These are phyloP conservation scores for Madoqua kirkii DNA, from an alignment of 2,113 vertebrate species.

Conservation along the genomic window DNA sequence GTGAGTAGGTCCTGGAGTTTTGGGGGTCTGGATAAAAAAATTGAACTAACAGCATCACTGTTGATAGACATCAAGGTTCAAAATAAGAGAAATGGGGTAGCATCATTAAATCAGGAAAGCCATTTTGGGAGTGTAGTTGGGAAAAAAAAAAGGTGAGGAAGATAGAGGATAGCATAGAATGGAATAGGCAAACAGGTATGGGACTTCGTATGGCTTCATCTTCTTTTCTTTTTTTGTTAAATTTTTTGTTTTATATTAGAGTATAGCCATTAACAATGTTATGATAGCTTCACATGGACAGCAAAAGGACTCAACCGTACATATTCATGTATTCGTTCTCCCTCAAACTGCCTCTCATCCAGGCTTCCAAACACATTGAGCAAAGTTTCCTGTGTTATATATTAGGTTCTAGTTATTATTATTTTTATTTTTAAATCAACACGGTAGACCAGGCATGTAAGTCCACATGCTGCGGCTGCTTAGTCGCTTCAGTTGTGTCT, in stretches of 20 bases:
- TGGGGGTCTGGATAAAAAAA: not conserved
- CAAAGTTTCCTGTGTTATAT: not conserved
- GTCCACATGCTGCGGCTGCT: not conserved
- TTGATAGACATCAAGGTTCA: not conserved
- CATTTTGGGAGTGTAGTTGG: not conserved
- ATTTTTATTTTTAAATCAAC: not conserved
- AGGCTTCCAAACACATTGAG: not conserved
- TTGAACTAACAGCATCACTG: not conserved
- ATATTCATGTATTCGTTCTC: not conserved
- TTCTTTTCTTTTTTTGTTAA: not conserved
- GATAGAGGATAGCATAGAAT: accelerated
- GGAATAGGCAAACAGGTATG: accelerated
- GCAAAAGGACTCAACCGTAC: not conserved
- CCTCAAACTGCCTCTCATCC: not conserved
- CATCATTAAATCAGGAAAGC: not conserved
- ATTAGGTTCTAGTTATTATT: not conserved
- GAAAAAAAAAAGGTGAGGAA: not conserved
- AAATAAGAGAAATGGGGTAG: not conserved
- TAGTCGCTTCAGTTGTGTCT: not conserved
- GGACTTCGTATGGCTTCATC: too few relatives aligned
- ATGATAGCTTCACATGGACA: not conserved
- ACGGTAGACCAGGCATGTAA: not conserved
- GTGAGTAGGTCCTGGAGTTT: not conserved
- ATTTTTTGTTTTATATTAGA: not conserved
- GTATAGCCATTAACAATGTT: not conserved